phyloP scores from a whole-genome alignment of 2,888 invertebrate species.

The Tholera decimalis region DNA sequence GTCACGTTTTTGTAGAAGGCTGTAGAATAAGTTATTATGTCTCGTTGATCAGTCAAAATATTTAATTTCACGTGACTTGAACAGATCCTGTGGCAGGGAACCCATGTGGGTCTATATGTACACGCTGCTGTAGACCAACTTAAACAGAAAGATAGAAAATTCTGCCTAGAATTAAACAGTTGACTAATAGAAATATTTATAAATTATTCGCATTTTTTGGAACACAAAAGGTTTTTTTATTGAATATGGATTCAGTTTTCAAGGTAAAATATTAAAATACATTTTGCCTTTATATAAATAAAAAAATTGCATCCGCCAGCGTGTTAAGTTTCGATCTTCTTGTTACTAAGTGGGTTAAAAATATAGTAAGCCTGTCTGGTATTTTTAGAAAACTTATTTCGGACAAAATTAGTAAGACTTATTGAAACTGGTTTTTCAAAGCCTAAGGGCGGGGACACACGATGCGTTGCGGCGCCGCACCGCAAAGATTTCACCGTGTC shows the following conservation, averaged over 20 bases:
- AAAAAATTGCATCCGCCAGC: neutral
- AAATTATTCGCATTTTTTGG: constrained; percentile 45
- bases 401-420: neutral
- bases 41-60: neutral
- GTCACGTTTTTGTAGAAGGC: constrained; percentile 23
- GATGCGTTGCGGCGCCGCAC: no score
- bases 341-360: neutral
- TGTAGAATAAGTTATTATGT: neutral
- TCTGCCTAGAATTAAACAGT: constrained; percentile 33
- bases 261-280: constrained; percentile 3
- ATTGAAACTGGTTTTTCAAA: neutral
- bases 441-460: no score
- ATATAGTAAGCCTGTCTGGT: neutral
- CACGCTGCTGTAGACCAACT: constrained; percentile 5
- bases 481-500: no score
- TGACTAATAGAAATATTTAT: constrained; percentile 30
- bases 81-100: no score
- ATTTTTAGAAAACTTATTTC: neutral
- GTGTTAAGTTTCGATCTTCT: neutral
- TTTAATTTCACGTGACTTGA: neutral
- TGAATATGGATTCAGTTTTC: constrained; percentile 22
- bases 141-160: constrained; percentile 36
- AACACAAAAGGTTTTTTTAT: constrained; percentile 28
- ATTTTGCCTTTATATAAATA: constrained; percentile 2
- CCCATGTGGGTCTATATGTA: no score